Evolutionary conservation across 2,888 invertebrate species (phyloP), one percentile per base, ranked within the genome.

Genomic region (Prosapia bicincta): DNA sequence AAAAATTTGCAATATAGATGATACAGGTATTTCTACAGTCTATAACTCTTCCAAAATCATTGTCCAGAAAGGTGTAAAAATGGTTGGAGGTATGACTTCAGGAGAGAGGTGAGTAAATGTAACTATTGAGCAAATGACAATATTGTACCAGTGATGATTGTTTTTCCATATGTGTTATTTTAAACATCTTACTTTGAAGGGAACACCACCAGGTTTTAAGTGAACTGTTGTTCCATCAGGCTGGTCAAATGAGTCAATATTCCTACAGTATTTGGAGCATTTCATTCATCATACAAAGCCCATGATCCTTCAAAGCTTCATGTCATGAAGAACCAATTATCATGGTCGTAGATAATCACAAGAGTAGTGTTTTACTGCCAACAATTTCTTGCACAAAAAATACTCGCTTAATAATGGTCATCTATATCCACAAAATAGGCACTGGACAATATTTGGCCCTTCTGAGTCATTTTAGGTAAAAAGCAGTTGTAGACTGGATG

Each of bases 121-220:
- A 7, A 80, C 80, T 3, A 70, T 81, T 28, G 74, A 76, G 80
- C 81, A 20, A 71, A 66, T 69, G 80, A 79, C 20, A 79, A 76
- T 71, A 71, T 72, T 28, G 70, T 80, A 20, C 81, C 81, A 26
- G 80, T 80, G 23, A 76, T 76, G 65, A 76, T 81, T 70, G 76
- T 81, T 32, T 81, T n/a, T 81, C 32, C 75, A 78, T 25, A 78
- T 78, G 9, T 30, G 79, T 20, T 81, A 5, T 9, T 7, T 75
- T 69, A 78, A 76, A 24, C 66, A 76, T 25, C 81, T 82, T 75
- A 82, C 83, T 76, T 76, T 83, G 26, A 78, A 78, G 1, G 80
- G 80, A 71, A 81, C 79, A 10, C 82, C 83, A 68, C 69, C 76
- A 68, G 81, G 81, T 43, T 78, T 74, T 67, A 54, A 74, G 43